A percentile compares a stretch with the other conserved stretches of the same genome.
phyloP scores from a whole-genome alignment of 2,888 invertebrate genomes.

The Ganaspis brasiliensis region DNA sequence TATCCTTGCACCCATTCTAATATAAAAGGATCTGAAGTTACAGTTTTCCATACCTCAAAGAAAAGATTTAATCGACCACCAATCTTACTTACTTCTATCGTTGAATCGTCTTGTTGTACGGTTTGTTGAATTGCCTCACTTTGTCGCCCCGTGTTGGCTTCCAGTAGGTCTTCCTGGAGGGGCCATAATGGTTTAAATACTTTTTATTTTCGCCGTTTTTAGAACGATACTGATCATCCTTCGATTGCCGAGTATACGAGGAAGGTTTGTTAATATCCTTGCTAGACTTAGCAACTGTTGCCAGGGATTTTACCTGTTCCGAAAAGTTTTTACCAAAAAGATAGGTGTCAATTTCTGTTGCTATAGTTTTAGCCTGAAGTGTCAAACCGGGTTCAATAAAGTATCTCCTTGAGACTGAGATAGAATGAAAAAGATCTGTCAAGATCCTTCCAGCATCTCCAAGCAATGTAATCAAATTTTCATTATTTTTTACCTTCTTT shows the following conservation, averaged over 20 bases:
- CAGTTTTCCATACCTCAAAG: slow-evolving; percentile 34
- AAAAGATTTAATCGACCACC: slow-evolving; percentile 47
- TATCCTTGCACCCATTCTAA: slow-evolving; percentile 45
- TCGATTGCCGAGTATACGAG: neutral
- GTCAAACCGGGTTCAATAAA: neutral
- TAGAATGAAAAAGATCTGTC: neutral
- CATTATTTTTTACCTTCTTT: no score
- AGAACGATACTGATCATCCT: neutral
- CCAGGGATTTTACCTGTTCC: neutral
- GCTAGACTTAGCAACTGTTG: neutral
- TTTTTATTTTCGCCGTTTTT: neutral
- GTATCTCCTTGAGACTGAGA: neutral
- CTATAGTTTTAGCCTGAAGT: neutral
- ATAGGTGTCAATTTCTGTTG: neutral
- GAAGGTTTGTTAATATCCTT: neutral
- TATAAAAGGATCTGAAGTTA: slow-evolving; percentile 43
- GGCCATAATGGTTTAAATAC: neutral
- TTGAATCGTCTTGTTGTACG: neutral
- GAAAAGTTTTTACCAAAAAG: neutral
- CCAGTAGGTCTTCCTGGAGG: slow-evolving; percentile 14
- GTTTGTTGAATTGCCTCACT: neutral
- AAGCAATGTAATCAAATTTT: neutral
- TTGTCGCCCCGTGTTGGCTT: neutral
- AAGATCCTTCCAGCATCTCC: neutral
- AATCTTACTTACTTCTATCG: slow-evolving; percentile 38